A percentile compares a stretch with the other conserved stretches of the same genome.
Conservation (phyloP, 1,140 invertebrate genomes). For the Neodiprion fabricii region DNA sequence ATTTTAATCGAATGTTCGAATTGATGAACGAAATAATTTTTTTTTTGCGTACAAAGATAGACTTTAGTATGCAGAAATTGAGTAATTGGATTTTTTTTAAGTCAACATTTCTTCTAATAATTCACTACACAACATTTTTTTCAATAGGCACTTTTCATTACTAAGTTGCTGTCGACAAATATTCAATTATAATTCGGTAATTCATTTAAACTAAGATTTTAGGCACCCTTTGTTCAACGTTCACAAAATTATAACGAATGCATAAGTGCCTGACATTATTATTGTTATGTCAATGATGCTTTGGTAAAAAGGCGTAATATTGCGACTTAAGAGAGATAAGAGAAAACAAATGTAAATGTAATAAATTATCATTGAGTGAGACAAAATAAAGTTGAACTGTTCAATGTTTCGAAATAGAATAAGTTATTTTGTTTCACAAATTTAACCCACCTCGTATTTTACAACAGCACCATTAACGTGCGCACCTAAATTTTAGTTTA, state of each 20-base stretch:
- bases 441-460: neutral
- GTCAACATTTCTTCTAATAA: neutral
- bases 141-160: neutral
- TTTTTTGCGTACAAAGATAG: slow-evolving; percentile 1
- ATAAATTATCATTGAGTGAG: neutral
- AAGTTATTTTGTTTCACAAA: neutral
- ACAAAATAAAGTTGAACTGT: neutral
- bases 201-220: neutral
- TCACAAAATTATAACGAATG: slow-evolving; percentile 7
- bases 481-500: neutral
- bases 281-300: neutral
- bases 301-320: neutral
- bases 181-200: no score
- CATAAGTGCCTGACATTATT: neutral
- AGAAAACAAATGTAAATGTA: neutral
- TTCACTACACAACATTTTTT: neutral
- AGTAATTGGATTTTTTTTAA: slow-evolving; percentile 15
- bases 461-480: slow-evolving; percentile 14
- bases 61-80: slow-evolving; percentile 17
- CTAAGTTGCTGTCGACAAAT: no score
- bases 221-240: neutral
- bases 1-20: neutral
- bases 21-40: slow-evolving; percentile 1
- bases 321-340: neutral
- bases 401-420: no score